phyloP scores from a whole-genome alignment of 2,888 invertebrate species.

The Glyphotaelius pellucidus region DNA sequence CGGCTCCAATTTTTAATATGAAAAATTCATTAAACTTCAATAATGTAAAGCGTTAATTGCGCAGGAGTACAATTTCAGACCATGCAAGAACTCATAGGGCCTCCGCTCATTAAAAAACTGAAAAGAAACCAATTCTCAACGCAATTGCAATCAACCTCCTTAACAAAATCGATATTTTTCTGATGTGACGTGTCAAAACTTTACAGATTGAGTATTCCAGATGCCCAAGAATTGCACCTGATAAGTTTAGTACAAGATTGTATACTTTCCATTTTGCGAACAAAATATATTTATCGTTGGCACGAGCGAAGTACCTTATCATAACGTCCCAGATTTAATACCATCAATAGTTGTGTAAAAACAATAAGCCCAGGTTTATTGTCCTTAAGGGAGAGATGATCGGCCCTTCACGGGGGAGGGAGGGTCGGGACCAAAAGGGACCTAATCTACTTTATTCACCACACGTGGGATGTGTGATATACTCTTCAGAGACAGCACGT shows the following conservation, averaged over 20 bases:
- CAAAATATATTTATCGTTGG: not conserved
- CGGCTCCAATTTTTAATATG: too few relatives aligned
- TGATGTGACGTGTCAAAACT: too few relatives aligned
- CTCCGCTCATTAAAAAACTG: too few relatives aligned
- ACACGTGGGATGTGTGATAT: slow-evolving; percentile 51
- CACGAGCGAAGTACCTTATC: slow-evolving; percentile 11
- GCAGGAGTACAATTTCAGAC: too few relatives aligned
- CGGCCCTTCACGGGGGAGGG: not conserved
- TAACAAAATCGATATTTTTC: too few relatives aligned
- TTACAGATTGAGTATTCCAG: too few relatives aligned
- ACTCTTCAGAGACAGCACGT: slow-evolving; percentile 18
- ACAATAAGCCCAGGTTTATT: slow-evolving; percentile 20
- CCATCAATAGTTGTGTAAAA: slow-evolving; percentile 33
- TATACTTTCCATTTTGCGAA: not conserved
- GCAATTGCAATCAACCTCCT: too few relatives aligned
- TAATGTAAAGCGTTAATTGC: too few relatives aligned
- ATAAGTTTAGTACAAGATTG: not conserved
- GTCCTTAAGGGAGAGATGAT: slow-evolving; percentile 30
- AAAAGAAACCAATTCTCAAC: too few relatives aligned
- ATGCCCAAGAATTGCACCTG: not conserved
- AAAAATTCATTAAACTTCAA: too few relatives aligned
- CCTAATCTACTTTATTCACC: slow-evolving; percentile 56
- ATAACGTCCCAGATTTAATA: slow-evolving; percentile 34
- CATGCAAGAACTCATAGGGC: too few relatives aligned
- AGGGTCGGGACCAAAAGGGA: slow-evolving; percentile 27